Evolutionary conservation across 2,113 vertebrate genomes (phyloP).

Genomic region (Chloropsis cyanopogon): DNA sequence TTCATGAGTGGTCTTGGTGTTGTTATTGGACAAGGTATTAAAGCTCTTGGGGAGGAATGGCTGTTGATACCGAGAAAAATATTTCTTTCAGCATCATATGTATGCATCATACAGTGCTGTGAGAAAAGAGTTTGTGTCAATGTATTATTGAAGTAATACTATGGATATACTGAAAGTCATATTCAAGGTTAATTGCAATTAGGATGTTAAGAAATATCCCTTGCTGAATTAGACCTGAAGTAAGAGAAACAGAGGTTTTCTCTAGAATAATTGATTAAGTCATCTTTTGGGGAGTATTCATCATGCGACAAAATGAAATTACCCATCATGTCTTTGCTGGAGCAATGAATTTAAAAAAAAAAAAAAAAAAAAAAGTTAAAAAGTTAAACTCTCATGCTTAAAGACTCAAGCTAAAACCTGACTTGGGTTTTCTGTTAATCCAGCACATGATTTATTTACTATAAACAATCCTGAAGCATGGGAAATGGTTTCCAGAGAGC

Average conservation of each 20-base stretch:
- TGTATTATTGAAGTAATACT: background rate
- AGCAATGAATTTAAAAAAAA: background rate
- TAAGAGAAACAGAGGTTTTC: background rate
- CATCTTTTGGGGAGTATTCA: background rate
- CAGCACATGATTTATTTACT: slow-evolving; percentile 35
- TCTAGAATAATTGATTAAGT: background rate
- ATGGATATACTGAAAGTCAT: background rate
- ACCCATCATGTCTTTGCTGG: background rate
- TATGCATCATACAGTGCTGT: background rate
- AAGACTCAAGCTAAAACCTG: slow-evolving; percentile 3
- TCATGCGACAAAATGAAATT: background rate
- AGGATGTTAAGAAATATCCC: background rate
- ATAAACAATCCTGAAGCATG: slow-evolving; percentile 13
- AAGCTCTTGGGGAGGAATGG: background rate
- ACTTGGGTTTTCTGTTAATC: slow-evolving; percentile 23
- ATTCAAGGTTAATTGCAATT: background rate
- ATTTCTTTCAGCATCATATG: background rate
- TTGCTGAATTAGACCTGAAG: background rate
- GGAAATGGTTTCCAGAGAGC: slow-evolving; percentile 23
- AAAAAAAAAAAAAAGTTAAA: background rate
- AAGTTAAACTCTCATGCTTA: background rate
- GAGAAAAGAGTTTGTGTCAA: background rate
- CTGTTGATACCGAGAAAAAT: background rate
- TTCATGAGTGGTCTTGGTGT: background rate
- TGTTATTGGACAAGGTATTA: background rate